These are phyloP conservation scores for Eubasilissa splendida DNA, from an alignment of 2,888 invertebrate species.

Conservation along the genomic window DNA sequence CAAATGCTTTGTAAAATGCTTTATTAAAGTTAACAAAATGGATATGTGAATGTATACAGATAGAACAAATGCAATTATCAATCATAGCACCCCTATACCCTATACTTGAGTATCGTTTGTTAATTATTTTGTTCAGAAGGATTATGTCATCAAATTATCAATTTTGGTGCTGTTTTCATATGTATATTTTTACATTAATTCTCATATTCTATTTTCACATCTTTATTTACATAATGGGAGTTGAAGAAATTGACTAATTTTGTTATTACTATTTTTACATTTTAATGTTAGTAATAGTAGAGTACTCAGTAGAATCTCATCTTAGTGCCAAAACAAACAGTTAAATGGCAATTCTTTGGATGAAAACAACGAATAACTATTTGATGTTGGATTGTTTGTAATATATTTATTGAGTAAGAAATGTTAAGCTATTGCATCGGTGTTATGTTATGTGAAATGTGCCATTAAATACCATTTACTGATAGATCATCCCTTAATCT, in stretches of 20 bases:
- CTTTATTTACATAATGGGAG: conserved; percentile 24
- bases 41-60: conserved; percentile 27
- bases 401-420: conserved; percentile 51
- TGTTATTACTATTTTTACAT: conserved; percentile 46
- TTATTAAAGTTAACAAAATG: conserved; percentile 32
- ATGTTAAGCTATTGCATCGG: conserved; percentile 49
- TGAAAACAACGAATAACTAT: conserved; percentile 16
- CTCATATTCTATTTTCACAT: conserved; percentile 27
- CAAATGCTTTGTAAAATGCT: conserved; percentile 42
- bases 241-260: conserved; percentile 34
- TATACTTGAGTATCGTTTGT: conserved; percentile 17
- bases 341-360: conserved; percentile 30
- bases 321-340: conserved; percentile 46
- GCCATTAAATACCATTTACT: conserved; percentile 55
- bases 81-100: conserved; percentile 15
- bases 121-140: conserved; percentile 4
- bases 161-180: conserved; percentile 37
- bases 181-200: conserved; percentile 11
- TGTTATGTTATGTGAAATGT: conserved; percentile 55
- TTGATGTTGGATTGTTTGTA: conserved; percentile 38
- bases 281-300: conserved; percentile 33
- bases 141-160: conserved; percentile 1
- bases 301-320: conserved; percentile 50
- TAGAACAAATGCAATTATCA: conserved; percentile 36
- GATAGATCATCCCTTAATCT: conserved; percentile 35